Evolutionary conservation across 2,888 invertebrate species (phyloP).

Genomic region (Endomychus coccineus): DNA sequence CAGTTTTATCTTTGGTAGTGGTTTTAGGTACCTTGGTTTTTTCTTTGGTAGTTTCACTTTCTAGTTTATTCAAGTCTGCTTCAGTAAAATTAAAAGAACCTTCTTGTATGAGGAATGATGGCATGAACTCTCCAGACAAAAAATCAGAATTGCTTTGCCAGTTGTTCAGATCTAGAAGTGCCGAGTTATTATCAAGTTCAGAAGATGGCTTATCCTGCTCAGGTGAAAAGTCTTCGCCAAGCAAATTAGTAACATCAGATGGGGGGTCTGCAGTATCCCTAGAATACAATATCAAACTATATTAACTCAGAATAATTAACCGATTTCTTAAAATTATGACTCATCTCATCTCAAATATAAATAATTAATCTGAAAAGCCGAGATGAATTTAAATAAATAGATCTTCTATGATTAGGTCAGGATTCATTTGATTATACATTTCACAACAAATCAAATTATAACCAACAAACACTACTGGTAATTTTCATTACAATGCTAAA

Average conservation of each 20-base stretch:
- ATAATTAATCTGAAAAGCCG: too few relatives aligned
- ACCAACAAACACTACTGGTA: too few relatives aligned
- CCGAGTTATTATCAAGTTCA: conserved; percentile 27
- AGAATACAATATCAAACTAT: too few relatives aligned
- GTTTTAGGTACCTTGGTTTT: conserved; percentile 12
- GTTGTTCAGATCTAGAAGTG: conserved; percentile 33
- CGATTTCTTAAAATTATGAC: too few relatives aligned
- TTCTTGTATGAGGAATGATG: conserved; percentile 40
- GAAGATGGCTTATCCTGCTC: conserved; percentile 16
- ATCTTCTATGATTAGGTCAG: too few relatives aligned
- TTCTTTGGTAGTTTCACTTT: conserved; percentile 24
- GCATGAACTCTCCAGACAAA: conserved; percentile 37
- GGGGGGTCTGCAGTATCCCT: too few relatives aligned
- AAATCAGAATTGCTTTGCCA: conserved; percentile 26
- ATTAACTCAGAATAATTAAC: too few relatives aligned
- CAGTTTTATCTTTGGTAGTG: conserved; percentile 20
- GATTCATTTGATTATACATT: too few relatives aligned
- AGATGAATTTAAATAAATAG: too few relatives aligned
- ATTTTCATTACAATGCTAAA: too few relatives aligned
- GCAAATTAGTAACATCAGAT: conserved; percentile 28
- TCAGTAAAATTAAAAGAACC: conserved; percentile 31
- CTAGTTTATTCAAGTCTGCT: conserved; percentile 25
- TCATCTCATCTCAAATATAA: too few relatives aligned
- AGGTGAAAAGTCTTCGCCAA: conserved; percentile 37
- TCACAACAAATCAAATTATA: too few relatives aligned